Evolutionary conservation across 2,797 vertebrate genomes (phyloP).

Genomic region (Sciurus vulgaris): DNA sequence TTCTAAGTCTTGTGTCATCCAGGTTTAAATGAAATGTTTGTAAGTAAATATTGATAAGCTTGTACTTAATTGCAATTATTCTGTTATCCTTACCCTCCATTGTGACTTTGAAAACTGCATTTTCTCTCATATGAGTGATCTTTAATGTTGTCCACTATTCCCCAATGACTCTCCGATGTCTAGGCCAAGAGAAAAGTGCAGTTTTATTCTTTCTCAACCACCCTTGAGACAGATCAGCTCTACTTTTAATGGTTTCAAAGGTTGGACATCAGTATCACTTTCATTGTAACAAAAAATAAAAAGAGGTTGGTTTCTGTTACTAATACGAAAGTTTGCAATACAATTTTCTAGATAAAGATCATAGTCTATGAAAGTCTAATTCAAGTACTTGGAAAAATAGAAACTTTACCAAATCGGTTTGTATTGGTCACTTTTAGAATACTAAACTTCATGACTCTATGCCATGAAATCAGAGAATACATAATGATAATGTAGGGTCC

Average conservation of each 20-base stretch:
- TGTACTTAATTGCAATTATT: not conserved
- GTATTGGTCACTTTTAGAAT: not conserved
- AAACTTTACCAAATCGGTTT: not conserved
- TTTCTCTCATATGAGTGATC: not conserved
- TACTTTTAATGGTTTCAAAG: not conserved
- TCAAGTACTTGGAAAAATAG: not conserved
- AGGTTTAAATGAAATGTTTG: not conserved
- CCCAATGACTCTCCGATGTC: not conserved
- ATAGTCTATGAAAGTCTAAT: not conserved
- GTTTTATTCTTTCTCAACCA: fast-evolving
- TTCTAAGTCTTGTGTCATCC: not conserved
- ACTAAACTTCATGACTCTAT: not conserved
- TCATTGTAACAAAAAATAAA: not conserved
- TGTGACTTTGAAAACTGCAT: not conserved
- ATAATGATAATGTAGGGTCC: not conserved
- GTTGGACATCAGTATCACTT: not conserved
- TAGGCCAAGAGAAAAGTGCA: not conserved
- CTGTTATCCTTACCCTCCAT: not conserved
- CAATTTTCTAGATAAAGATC: not conserved
- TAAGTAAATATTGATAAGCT: not conserved
- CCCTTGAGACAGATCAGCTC: not conserved
- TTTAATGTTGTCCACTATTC: not conserved
- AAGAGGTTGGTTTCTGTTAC: fast-evolving
- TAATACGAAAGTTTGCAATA: not conserved
- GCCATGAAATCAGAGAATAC: not conserved